Percentiles rank a stretch among this genome's conserved stretches.
phyloP scores from a whole-genome alignment of 2,113 vertebrate species.

The Garra rufa region DNA sequence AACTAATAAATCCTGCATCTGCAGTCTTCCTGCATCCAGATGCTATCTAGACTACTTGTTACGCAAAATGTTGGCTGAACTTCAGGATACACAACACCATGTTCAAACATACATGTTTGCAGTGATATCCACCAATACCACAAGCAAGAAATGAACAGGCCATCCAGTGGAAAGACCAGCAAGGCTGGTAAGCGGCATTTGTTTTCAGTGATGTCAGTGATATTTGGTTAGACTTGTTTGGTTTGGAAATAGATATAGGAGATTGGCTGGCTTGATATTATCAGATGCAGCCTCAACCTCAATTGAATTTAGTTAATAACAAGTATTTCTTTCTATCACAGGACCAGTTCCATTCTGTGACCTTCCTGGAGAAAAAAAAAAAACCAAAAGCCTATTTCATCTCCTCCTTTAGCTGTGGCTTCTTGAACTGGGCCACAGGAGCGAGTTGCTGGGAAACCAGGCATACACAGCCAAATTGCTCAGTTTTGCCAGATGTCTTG shows the following conservation, averaged over 20 bases:
- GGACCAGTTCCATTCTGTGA: conserved; percentile 26
- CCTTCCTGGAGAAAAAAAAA: conserved; percentile 30
- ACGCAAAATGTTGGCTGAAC: neutral
- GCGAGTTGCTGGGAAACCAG: conserved; percentile 53
- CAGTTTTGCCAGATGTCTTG: conserved; percentile 55
- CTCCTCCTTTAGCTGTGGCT: conserved; percentile 32
- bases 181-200: neutral
- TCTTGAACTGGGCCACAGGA: conserved; percentile 20
- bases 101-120: neutral
- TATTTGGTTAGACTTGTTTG: neutral
- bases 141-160: neutral
- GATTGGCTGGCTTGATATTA: neutral
- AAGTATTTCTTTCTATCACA: neutral
- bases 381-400: conserved; percentile 33
- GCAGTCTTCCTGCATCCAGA: neutral
- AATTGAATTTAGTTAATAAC: neutral
- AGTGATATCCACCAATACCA: neutral
- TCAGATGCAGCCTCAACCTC: neutral
- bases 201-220: neutral
- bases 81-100: neutral
- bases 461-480: conserved; percentile 53
- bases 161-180: neutral
- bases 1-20: neutral
- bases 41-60: neutral
- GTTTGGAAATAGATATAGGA: neutral